phyloP scores from a whole-genome alignment of 2,888 invertebrate genomes.

The Calephelis perditalis region DNA sequence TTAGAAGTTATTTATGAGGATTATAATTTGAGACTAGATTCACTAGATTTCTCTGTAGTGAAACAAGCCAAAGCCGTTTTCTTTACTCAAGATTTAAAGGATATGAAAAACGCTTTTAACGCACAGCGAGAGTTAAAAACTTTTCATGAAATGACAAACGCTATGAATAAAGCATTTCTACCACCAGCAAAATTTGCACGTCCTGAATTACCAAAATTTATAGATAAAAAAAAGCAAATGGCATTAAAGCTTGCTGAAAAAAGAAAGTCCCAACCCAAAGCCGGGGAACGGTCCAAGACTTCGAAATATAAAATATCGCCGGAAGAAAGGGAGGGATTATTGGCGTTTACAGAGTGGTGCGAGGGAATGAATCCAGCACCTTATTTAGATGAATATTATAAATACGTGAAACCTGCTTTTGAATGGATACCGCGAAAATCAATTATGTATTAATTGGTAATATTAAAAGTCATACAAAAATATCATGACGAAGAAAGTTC shows the following conservation, averaged over 20 bases:
- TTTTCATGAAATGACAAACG: slow-evolving; percentile 65
- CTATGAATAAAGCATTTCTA: slow-evolving; percentile 67
- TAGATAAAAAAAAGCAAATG: slow-evolving; percentile 52
- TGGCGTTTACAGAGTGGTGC: slow-evolving; percentile 67
- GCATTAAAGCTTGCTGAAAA: slow-evolving; percentile 43
- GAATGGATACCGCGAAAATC: slow-evolving; percentile 42
- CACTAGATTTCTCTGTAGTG: slow-evolving; percentile 62
- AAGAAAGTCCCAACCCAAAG: slow-evolving; percentile 36
- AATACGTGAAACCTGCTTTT: slow-evolving; percentile 53
- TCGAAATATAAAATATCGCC: slow-evolving; percentile 49
- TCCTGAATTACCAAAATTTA: slow-evolving; percentile 50
- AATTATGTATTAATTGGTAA: slow-evolving; percentile 27
- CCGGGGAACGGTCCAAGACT: slow-evolving; percentile 37
- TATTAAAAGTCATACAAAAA: no score
- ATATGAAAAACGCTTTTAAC: slow-evolving; percentile 60
- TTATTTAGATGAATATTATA: slow-evolving; percentile 54
- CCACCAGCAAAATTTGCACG: slow-evolving; percentile 51
- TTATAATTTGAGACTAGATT: slow-evolving; percentile 60
- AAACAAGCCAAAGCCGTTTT: slow-evolving; percentile 61
- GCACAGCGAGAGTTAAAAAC: slow-evolving; percentile 61
- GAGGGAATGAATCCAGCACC: slow-evolving; percentile 58
- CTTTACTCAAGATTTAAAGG: slow-evolving; percentile 63
- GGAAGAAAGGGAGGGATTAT: slow-evolving; percentile 56
- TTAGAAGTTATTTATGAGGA: slow-evolving; percentile 69
- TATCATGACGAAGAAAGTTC: no score